These are phyloP conservation scores for Scolopax rusticola DNA, from an alignment of 2,797 vertebrate genomes.

Conservation along the genomic window DNA sequence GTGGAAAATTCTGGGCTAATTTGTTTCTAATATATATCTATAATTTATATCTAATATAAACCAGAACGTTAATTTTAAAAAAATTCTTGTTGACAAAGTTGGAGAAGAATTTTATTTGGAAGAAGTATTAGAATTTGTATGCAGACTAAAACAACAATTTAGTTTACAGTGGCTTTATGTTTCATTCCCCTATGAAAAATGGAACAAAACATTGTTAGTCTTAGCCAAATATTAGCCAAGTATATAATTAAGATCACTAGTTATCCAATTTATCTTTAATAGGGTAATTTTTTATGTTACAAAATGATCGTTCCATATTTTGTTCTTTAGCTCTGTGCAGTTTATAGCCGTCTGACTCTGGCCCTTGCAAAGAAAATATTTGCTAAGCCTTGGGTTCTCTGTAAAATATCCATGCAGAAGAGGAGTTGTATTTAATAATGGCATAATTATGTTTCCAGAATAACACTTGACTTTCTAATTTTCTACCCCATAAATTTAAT, in stretches of 20 bases:
- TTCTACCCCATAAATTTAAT: not conserved
- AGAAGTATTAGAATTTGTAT: not conserved
- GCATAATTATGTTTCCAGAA: slow-evolving; percentile 11
- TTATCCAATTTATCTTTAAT: not conserved
- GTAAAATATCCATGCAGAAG: slow-evolving; percentile 19
- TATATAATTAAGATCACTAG: not conserved
- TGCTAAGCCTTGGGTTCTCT: slow-evolving; percentile 37
- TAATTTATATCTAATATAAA: not conserved
- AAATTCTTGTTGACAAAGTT: not conserved
- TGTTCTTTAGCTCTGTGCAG: not conserved
- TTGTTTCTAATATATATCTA: no score
- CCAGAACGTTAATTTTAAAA: not conserved
- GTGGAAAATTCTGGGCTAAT: not conserved
- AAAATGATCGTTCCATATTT: not conserved
- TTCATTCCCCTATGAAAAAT: not conserved
- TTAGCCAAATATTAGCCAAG: not conserved
- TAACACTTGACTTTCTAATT: slow-evolving; percentile 44
- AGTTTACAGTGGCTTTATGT: not conserved
- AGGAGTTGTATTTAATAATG: slow-evolving; percentile 45
- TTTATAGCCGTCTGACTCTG: slow-evolving; percentile 30
- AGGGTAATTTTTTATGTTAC: not conserved
- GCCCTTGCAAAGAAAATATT: slow-evolving; percentile 47
- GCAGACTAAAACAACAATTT: not conserved
- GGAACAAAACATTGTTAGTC: not conserved
- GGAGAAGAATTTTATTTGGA: not conserved